Conservation (phyloP, 2,113 vertebrate species). For the Acanthisitta chloris region DNA sequence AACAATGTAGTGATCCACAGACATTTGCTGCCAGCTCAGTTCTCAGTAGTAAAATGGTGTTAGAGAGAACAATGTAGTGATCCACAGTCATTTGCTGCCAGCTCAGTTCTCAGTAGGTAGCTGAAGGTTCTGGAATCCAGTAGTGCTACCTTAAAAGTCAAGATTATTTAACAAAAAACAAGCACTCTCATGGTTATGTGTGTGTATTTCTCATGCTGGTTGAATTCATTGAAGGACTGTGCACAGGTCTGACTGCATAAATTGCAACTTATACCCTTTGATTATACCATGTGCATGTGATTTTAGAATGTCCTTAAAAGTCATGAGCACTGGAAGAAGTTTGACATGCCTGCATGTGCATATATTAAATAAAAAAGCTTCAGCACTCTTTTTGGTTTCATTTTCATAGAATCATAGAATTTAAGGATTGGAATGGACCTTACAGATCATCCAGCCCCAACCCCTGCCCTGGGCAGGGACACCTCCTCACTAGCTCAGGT, state of each 20-base stretch:
- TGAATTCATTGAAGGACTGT: neutral
- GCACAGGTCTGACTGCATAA: neutral
- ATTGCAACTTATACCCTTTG: neutral
- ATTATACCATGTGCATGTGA: accelerated
- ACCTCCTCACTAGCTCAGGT: too few species aligned
- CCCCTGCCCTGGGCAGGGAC: too few species aligned
- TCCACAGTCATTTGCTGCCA: neutral
- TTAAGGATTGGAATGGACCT: too few species aligned
- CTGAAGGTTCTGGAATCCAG: neutral
- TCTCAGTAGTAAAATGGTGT: neutral
- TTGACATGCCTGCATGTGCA: neutral
- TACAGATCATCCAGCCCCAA: too few species aligned
- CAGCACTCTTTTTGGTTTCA: neutral
- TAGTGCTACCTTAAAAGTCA: neutral
- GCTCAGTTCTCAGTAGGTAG: neutral
- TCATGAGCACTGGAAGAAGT: neutral
- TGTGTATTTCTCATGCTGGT: neutral
- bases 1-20: neutral
- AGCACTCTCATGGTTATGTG: neutral
- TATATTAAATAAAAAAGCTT: neutral
- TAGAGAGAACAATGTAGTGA: neutral
- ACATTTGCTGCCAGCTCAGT: neutral
- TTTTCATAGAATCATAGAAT: too few species aligned
- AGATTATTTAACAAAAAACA: neutral
- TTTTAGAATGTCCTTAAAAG: neutral